phyloP scores from a whole-genome alignment of 37 sponge, comb jelly and placozoan species.

The Theonella swinhoei region DNA sequence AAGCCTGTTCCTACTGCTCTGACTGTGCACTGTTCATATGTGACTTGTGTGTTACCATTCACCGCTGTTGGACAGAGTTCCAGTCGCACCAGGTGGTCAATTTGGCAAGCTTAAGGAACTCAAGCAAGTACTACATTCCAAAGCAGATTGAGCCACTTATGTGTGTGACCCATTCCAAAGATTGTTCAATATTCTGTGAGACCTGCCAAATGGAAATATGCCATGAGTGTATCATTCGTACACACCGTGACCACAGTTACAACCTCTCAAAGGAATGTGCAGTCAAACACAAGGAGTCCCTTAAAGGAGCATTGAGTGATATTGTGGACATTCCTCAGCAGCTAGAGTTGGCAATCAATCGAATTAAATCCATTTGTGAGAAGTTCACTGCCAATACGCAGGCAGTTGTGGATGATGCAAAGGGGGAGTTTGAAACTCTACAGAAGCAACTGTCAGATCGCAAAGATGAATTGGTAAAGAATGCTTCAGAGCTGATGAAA shows the following conservation, averaged over 20 bases:
- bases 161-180: slow-evolving; percentile 36
- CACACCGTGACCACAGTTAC: slow-evolving; percentile 57
- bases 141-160: neutral
- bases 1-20: slow-evolving; percentile 35
- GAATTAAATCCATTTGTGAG: slow-evolving; percentile 9
- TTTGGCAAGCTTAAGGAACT: slow-evolving; percentile 29
- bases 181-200: slow-evolving; percentile 49
- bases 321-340: slow-evolving; percentile 32
- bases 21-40: slow-evolving; percentile 47
- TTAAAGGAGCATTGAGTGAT: slow-evolving; percentile 19
- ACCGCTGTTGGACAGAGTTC: slow-evolving; percentile 58
- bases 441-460: slow-evolving; percentile 1
- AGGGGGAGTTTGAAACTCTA: slow-evolving; percentile 13
- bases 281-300: slow-evolving; percentile 35
- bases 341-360: slow-evolving; percentile 31
- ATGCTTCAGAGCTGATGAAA: neutral
- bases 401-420: neutral
- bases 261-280: slow-evolving; percentile 44
- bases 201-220: slow-evolving; percentile 44
- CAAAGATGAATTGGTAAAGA: neutral
- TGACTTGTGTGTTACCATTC: slow-evolving; percentile 46
- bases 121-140: slow-evolving; percentile 10
- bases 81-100: slow-evolving; percentile 38
- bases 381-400: slow-evolving; percentile 3
- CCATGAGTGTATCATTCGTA: slow-evolving; percentile 48